Percentiles rank a stretch among this genome's conserved stretches.
Conservation (phyloP, 2,888 invertebrate species). For the Plusia festucae region DNA sequence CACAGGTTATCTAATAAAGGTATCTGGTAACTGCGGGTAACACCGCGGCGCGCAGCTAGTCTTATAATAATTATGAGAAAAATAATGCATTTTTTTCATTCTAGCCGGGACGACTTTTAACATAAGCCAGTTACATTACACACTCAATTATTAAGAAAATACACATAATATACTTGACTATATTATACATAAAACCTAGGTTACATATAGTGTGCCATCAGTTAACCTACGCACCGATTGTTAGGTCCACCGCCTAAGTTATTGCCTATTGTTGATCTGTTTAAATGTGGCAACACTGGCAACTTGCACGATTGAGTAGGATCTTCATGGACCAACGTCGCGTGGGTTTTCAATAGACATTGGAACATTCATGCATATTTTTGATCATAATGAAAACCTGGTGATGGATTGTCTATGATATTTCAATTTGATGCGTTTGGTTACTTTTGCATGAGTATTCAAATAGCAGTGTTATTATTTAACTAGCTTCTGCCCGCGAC, state of each 20-base stretch:
- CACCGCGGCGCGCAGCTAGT: no score
- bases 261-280: constrained; percentile 66
- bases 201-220: constrained; percentile 25
- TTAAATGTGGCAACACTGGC: constrained; percentile 51
- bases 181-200: background rate
- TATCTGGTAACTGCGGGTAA: no score
- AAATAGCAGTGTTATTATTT: background rate
- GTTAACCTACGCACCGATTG: constrained; percentile 52
- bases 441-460: background rate
- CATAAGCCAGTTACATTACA: no score
- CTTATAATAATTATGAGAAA: no score
- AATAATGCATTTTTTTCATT: no score
- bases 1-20: no score
- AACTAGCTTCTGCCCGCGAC: no score
- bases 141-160: background rate
- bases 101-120: no score
- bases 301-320: constrained; percentile 60
- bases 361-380: constrained; percentile 34
- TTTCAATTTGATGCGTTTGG: background rate
- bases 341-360: constrained; percentile 64
- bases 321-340: constrained; percentile 54
- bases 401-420: constrained; percentile 1
- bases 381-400: constrained; percentile 27
- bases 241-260: constrained; percentile 53
- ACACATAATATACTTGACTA: background rate